These are phyloP conservation scores for Drosophila takahashii DNA, from an alignment of 1,140 invertebrate species.

Conservation along the genomic window DNA sequence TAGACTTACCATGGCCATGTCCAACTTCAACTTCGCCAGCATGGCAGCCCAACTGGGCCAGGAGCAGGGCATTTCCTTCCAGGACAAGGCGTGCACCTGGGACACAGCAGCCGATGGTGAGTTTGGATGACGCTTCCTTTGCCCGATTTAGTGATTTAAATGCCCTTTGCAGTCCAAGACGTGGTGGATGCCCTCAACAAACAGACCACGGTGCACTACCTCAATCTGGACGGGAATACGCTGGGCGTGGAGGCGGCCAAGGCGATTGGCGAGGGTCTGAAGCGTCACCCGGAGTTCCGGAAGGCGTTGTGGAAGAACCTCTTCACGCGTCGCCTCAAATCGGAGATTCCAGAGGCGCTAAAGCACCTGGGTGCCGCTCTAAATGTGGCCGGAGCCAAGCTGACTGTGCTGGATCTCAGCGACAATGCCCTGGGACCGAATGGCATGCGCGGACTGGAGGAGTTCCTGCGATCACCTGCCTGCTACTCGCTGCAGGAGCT, in stretches of 20 bases:
- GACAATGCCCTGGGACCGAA: constrained; percentile 99
- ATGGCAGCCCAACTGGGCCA: constrained; percentile 57
- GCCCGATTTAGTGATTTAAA: not conserved
- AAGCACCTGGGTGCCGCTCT: constrained; percentile 91
- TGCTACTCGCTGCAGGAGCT: constrained; percentile 93
- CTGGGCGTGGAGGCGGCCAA: constrained; percentile 94
- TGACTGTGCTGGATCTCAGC: constrained; percentile 96
- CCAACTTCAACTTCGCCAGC: constrained; percentile 59
- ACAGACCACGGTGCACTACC: constrained; percentile 69
- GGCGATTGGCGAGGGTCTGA: constrained; percentile 92
- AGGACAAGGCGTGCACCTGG: constrained; percentile 68
- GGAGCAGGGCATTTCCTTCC: constrained; percentile 72
- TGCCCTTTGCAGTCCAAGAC: constrained; percentile 52
- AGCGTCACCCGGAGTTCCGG: constrained; percentile 91
- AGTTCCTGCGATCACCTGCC: constrained; percentile 92
- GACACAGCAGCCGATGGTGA: constrained; percentile 70
- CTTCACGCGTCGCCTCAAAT: constrained; percentile 97
- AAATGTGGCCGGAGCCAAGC: constrained; percentile 90
- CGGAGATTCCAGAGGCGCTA: constrained; percentile 96
- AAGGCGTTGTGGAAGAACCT: constrained; percentile 97
- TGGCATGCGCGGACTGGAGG: constrained; percentile 95
- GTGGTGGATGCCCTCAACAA: constrained; percentile 67
- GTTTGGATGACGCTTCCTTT: not conserved
- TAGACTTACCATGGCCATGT: constrained; percentile 19
- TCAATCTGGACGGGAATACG: constrained; percentile 97